phyloP scores from a whole-genome alignment of 2,888 invertebrate genomes.

The Ceriagrion tenellum region DNA sequence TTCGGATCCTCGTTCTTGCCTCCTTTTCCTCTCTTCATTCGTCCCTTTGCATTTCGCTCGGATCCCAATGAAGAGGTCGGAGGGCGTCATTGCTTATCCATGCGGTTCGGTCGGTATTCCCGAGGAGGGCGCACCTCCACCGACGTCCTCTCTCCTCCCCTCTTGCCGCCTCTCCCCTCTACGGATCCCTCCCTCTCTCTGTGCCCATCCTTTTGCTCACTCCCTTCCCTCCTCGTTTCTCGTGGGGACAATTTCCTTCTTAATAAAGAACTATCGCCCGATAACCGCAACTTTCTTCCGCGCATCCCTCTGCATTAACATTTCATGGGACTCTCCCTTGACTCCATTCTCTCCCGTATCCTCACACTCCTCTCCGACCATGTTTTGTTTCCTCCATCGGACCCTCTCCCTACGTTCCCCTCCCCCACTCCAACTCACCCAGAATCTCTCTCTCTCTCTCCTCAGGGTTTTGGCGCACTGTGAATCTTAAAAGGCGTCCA shows the following conservation, averaged over 20 bases:
- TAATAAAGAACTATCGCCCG: constrained; percentile 15
- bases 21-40: background rate
- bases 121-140: background rate
- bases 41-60: background rate
- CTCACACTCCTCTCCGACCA: background rate
- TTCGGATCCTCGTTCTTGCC: background rate
- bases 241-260: background rate
- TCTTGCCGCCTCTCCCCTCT: background rate
- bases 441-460: too few relatives aligned
- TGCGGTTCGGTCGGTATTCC: background rate
- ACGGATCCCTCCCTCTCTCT: background rate
- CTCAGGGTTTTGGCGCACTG: background rate
- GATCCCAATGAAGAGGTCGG: background rate
- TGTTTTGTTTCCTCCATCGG: background rate
- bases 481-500: background rate
- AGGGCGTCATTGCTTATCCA: constrained; percentile 11
- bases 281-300: constrained; percentile 32
- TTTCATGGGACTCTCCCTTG: background rate
- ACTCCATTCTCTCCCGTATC: background rate
- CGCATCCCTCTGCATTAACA: constrained; percentile 35
- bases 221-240: background rate
- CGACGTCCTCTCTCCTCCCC: background rate
- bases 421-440: background rate
- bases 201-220: too few relatives aligned
- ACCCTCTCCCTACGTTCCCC: background rate